Base-by-base conservation (phyloP, 2,113 vertebrate genomes). In the Tapirus terrestris region DNA sequence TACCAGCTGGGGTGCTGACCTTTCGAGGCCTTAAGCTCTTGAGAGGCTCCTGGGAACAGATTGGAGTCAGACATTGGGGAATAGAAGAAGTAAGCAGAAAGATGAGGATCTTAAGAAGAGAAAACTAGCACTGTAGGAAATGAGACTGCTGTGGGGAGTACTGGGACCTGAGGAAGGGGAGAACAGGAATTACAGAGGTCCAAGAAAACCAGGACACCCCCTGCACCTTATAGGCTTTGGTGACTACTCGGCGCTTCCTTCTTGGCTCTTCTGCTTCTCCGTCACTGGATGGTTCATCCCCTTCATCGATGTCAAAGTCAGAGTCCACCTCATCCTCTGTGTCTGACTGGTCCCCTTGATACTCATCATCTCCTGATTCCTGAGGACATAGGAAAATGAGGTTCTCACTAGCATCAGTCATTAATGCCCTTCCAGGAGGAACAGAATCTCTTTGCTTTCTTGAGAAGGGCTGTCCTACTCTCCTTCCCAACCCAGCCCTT, bases 321-420 rank as follows among this genome's bases (percentile, higher is more conserved):
- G 99, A 99, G 98, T 99, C 99, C 80, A 99, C 99, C 91, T 99
- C 99, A 0, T 99, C 99, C 77, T 99, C 99, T 16, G 99, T 99
- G 98, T 99, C 99, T 0, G 99, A 99, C 97, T 99, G 99, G 68
- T 99, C 99, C 0, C 99, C 99, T 6, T 99, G 98, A 98, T 99
- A 99, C 95, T 99, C 99, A 0, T 99, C 99, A 20, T 99, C 99
- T 8, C 99, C 99, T 0, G 99, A 99, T 97, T 99, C 99, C 99
- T 99, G 97, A 79, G 67, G 79, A 81, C 29, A 96, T 0, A 96
- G 53, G 33, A 9, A 82, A 16, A 67, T 23, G 53, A 81, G 39
- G 81, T 25, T 43, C 43, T 81, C 31, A 21, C n/a, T 45, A 76
- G 51, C 65, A 63, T 2, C 7, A 86, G 45, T 68, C 61, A 88